Evolutionary conservation across 2,113 vertebrate genomes (phyloP), one percentile per base, ranked within the genome.

Genomic region (Ameiurus melas): DNA sequence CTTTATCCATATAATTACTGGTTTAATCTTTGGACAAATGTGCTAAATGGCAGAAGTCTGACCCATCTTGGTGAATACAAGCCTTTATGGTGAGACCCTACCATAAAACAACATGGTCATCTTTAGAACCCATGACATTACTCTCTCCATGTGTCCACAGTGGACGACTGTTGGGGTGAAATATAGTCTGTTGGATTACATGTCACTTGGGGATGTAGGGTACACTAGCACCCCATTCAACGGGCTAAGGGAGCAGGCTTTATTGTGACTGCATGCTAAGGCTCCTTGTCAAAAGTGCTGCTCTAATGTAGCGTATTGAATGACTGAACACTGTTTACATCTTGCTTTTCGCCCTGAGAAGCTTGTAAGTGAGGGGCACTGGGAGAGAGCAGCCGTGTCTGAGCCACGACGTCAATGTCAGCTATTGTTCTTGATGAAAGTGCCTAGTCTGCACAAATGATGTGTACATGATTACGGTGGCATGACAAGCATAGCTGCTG

Each of bases 311-410:
- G 91, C 62, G 88, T 78, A 93, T 92, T 94, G 95, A 96, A 95
- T 94, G 94, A 92, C 92, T 91, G 91, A 89, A 94, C 93, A 92
- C 90, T 93, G 93, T 95, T 96, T 95, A 95, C 94, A 93, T 95
- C 93, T 92, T 92, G 92, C 92, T 93, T 86, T 88, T 88, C 89
- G 90, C 91, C 93, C 89, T 62, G 10, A 89, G 90, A 73, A 86
- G 89, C 89, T 89, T 73, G 90, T 92, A 90, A 92, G 93, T 81
- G 71, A 86, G 87, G 86, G 87, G 81, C 91, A 90, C 89, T 73
- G 25, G 78, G 90, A 94, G 92, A 92, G 58, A 43, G 80, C 25
- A 71, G 85, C 12, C 19, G 60, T 68, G 78, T 88, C 90, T 92
- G 88, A 91, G 89, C 92, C 92, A 83, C 88, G 82, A 90, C 0